These are phyloP conservation scores for Timema podura DNA, from an alignment of 2,888 invertebrate genomes.

Conservation along the genomic window DNA sequence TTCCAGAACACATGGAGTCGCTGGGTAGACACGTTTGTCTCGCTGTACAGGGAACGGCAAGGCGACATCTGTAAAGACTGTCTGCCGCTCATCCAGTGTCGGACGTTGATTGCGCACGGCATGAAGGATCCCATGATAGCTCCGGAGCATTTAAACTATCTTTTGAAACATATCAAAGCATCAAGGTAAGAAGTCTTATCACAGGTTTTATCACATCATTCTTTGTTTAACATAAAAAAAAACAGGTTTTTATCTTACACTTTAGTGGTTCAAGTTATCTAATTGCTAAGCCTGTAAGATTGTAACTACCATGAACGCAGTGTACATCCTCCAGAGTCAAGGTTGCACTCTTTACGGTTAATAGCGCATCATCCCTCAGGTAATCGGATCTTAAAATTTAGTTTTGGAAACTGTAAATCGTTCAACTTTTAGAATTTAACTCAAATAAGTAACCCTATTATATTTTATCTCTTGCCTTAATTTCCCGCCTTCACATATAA, in stretches of 20 bases:
- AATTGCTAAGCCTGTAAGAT: background rate
- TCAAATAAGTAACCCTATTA: too few relatives aligned
- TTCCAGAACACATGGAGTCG: constrained; percentile 64
- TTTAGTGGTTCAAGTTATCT: background rate
- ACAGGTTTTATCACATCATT: background rate
- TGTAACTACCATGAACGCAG: background rate
- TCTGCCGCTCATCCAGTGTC: constrained; percentile 63
- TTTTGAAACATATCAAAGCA: constrained; percentile 61
- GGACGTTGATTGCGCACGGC: constrained; percentile 79
- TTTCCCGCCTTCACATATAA: too few relatives aligned
- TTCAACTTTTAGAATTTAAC: too few relatives aligned
- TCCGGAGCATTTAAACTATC: constrained; percentile 65
- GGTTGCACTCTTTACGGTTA: too few relatives aligned
- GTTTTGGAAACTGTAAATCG: too few relatives aligned
- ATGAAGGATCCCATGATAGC: constrained; percentile 76
- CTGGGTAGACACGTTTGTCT: constrained; percentile 65
- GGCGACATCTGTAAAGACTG: constrained; percentile 70
- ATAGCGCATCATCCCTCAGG: too few relatives aligned
- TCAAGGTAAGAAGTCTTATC: constrained; percentile 55
- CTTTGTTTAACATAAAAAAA: too few relatives aligned
- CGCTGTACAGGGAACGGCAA: constrained; percentile 54
- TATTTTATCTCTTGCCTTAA: too few relatives aligned
- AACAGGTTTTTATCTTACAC: too few relatives aligned
- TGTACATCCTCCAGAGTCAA: background rate
- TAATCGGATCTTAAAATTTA: too few relatives aligned